Percentiles rank a stretch among this genome's conserved stretches.
Conservation (phyloP, 2,113 vertebrate species). For the Tursiops truncatus region DNA sequence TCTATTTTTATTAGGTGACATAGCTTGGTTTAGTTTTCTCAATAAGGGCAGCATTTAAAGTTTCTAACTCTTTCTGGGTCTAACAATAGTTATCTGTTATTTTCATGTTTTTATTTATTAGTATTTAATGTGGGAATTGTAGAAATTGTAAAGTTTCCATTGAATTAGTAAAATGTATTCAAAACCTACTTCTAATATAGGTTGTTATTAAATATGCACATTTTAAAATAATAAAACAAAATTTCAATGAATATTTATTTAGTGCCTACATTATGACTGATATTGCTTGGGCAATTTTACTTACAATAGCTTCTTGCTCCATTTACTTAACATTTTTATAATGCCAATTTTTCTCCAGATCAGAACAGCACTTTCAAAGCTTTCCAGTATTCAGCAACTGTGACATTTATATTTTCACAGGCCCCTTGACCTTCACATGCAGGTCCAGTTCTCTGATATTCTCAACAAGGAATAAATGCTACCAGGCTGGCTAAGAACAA, state of each 20-base stretch:
- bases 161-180: background rate
- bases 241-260: background rate
- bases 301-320: background rate
- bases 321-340: background rate
- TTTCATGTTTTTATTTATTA: background rate
- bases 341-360: background rate
- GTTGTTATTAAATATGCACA: background rate
- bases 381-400: background rate
- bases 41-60: background rate
- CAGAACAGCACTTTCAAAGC: background rate
- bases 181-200: background rate
- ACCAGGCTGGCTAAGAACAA: background rate
- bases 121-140: background rate
- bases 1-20: background rate
- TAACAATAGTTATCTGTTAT: background rate
- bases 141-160: background rate
- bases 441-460: background rate
- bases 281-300: background rate
- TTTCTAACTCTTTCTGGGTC: background rate
- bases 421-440: background rate
- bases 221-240: conserved; percentile 33
- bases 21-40: background rate
- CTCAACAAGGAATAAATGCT: background rate
- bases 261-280: background rate
- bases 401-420: background rate